Evolutionary conservation across 2,113 vertebrate genomes (phyloP), one percentile per base, ranked within the genome.

Genomic region (Gymnarchus niloticus): DNA sequence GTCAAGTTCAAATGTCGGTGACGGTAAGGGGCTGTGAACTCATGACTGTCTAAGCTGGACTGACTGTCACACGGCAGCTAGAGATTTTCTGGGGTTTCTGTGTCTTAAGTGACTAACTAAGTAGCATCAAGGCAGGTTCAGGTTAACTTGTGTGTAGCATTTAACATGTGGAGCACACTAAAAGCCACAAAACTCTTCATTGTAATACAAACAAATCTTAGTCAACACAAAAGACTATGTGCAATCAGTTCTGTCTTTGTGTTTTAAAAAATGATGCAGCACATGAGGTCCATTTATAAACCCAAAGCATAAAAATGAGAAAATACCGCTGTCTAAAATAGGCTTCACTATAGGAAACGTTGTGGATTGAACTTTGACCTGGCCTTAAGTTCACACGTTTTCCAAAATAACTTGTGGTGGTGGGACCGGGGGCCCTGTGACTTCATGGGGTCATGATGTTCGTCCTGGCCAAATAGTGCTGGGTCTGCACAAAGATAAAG

Each of bases 401-500:
- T 92, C 91, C 86, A 92, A 94, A 94, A 95, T 95, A 94, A 89
- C 88, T 65, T 19, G 49, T 28, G 76, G 54, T 86, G 85, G 77
- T 92, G 89, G 91, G 91, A 94, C 93, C 92, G 90, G 88, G 77
- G 88, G 80, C 85, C 87, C 83, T 92, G 89, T 91, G 78, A 88
- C 88, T 51, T 87, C 89, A 89, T 88, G 86, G 87, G 86, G 83
- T 83, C 88, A 87, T 90, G 91, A 56, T 85, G 81, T 85, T 84
- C 88, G 85, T 84, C 87, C 89, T 93, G 94, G 93, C 94, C 94
- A 94, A 94, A 94, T 80, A 89, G 85, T 85, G 87, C 85, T 85
- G 84, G 65, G 83, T 87, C 85, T 94, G 94, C 93, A 95, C 94
- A 94, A 94, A 94, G 91, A 95, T 94, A 95, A 95, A 94, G 91